A percentile compares a stretch with the other conserved stretches of the same genome.
Conservation (phyloP, 2,888 invertebrate species). For the Frankliniella intonsa region DNA sequence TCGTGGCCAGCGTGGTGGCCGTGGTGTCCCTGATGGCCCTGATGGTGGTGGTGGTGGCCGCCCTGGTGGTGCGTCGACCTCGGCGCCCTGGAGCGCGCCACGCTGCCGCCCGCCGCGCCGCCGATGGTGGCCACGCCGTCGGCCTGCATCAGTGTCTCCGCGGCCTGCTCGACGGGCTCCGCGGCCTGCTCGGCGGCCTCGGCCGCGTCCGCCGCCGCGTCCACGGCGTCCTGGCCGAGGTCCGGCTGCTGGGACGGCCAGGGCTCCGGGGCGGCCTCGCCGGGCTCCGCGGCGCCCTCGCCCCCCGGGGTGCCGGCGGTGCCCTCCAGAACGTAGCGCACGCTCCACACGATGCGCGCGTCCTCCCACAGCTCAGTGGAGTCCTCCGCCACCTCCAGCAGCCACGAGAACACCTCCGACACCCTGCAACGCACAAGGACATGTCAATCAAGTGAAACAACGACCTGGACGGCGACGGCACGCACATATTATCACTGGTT, state of each 20-base stretch:
- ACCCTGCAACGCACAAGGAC: slow-evolving; percentile 42
- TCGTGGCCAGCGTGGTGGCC: slow-evolving; percentile 44
- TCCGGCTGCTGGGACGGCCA: slow-evolving; percentile 40
- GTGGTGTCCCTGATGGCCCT: slow-evolving; percentile 44
- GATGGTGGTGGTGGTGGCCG: slow-evolving; percentile 43
- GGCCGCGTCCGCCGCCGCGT: slow-evolving; percentile 39
- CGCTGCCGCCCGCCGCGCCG: slow-evolving; percentile 42
- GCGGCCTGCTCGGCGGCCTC: slow-evolving; percentile 37
- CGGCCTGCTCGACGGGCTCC: slow-evolving; percentile 42
- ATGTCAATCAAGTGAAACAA: not conserved
- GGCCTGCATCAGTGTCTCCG: slow-evolving; percentile 31
- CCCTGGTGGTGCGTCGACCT: slow-evolving; percentile 35
- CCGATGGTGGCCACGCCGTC: slow-evolving; percentile 40
- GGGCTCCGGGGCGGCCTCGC: slow-evolving; percentile 39
- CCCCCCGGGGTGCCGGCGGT: slow-evolving; percentile 35
- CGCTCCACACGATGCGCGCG: slow-evolving; percentile 82
- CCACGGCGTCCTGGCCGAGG: slow-evolving; percentile 39
- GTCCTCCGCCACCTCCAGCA: slow-evolving; percentile 81
- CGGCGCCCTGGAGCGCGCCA: slow-evolving; percentile 36
- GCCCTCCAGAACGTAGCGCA: slow-evolving; percentile 58
- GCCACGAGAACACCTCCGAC: slow-evolving; percentile 86
- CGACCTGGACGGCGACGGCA: not conserved
- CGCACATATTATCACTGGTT: not conserved
- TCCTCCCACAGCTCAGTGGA: slow-evolving; percentile 69
- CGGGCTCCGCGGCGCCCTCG: slow-evolving; percentile 35